Conservation (phyloP, 2,888 invertebrate species). For the Apamea epomidion region DNA sequence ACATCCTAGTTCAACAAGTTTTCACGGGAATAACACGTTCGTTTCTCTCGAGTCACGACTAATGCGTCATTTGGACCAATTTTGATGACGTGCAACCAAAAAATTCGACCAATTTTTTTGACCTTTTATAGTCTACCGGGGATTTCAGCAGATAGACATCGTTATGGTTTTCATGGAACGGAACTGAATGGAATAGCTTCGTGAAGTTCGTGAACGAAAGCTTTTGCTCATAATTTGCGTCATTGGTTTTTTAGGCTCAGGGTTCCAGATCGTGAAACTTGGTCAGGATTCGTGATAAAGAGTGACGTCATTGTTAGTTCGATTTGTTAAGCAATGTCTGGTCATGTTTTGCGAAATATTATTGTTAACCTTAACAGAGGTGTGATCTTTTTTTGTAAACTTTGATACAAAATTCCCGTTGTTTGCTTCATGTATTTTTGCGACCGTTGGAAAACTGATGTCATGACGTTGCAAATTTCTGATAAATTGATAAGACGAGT, state of each 20-base stretch:
- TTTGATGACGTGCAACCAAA: conserved; percentile 63
- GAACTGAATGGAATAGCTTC: conserved; percentile 67
- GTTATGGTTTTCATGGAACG: conserved; percentile 68
- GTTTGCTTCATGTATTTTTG: neutral
- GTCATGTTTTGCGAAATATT: conserved; percentile 18
- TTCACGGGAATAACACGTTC: conserved; percentile 10
- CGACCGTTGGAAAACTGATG: conserved; percentile 11
- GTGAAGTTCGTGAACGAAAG: conserved; percentile 60
- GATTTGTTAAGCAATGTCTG: conserved; percentile 22
- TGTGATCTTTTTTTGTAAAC: conserved; percentile 28
- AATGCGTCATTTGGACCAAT: conserved; percentile 67
- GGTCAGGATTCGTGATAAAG: conserved; percentile 30
- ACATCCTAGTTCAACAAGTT: conserved; percentile 23
- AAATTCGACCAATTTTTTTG: conserved; percentile 59
- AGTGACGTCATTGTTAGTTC: conserved; percentile 65
- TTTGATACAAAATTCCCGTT: conserved; percentile 19
- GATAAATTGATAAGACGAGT: neutral
- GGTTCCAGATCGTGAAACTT: conserved; percentile 39
- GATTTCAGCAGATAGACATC: conserved; percentile 67
- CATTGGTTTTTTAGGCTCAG: conserved; percentile 59
- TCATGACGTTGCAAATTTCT: conserved; percentile 15
- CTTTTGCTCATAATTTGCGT: conserved; percentile 64
- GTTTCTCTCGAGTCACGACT: conserved; percentile 52
- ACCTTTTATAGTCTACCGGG: conserved; percentile 65
- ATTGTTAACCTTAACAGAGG: conserved; percentile 44